A percentile compares a stretch with the other conserved stretches of the same genome.
phyloP scores from a whole-genome alignment of 2,888 invertebrate species.

The Drosophila emarginata region DNA sequence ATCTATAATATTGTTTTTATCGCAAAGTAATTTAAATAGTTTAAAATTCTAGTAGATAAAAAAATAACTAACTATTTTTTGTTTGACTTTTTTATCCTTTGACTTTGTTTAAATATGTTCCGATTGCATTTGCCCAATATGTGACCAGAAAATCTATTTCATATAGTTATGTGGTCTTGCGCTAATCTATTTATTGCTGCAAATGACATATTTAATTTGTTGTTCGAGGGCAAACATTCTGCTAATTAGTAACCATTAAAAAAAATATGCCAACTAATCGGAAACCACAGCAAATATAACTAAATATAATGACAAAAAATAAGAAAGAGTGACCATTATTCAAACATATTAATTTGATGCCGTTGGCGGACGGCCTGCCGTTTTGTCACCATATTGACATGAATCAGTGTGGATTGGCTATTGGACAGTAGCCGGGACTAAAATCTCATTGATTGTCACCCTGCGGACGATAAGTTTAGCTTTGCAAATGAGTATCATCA shows the following conservation, averaged over 20 bases:
- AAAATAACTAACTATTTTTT: too few relatives aligned
- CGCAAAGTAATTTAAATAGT: too few relatives aligned
- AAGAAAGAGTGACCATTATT: neutral
- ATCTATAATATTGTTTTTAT: too few relatives aligned
- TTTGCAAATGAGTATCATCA: conserved; percentile 51
- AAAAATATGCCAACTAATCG: conserved; percentile 16
- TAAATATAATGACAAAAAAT: neutral
- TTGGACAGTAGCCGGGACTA: conserved; percentile 35
- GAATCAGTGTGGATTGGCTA: conserved; percentile 31
- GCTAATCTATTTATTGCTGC: conserved; percentile 47
- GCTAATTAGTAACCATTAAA: conserved; percentile 51
- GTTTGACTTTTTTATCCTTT: too few relatives aligned
- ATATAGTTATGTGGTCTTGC: neutral
- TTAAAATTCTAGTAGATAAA: too few relatives aligned
- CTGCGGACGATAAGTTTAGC: conserved; percentile 44
- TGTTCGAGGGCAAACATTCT: conserved; percentile 34
- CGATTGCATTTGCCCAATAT: too few relatives aligned
- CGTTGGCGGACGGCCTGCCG: neutral
- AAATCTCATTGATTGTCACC: conserved; percentile 63
- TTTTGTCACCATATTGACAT: conserved; percentile 10
- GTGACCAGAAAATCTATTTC: too few relatives aligned
- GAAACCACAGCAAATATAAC: neutral
- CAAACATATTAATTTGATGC: conserved; percentile 4
- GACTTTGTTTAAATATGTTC: too few relatives aligned
- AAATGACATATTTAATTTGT: conserved; percentile 65